phyloP scores from a whole-genome alignment of 2,113 vertebrate genomes.

The Myrmecobius fasciatus region DNA sequence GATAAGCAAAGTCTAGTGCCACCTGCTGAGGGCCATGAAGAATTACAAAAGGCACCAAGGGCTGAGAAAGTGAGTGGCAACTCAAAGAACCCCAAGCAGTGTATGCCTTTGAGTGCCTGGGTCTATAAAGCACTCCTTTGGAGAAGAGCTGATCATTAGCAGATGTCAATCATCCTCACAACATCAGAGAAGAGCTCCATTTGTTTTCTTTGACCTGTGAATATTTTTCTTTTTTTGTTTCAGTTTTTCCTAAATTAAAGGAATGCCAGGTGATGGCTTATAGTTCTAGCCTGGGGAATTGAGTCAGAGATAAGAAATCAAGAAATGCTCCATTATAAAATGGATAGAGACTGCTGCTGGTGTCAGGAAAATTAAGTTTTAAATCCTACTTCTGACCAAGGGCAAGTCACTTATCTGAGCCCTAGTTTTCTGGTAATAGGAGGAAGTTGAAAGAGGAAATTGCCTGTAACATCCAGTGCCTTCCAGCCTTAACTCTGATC shows the following conservation, averaged over 20 bases:
- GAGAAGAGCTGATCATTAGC: not conserved
- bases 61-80: not conserved
- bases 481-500: not conserved
- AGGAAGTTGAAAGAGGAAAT: not conserved
- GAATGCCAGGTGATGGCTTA: not conserved
- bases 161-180: not conserved
- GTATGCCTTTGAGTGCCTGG: not conserved
- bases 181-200: not conserved
- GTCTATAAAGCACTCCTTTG: not conserved
- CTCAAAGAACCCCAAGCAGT: not conserved
- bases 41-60: not conserved
- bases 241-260: not conserved
- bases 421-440: not conserved
- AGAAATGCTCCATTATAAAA: not conserved
- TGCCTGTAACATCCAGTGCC: not conserved
- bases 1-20: not conserved
- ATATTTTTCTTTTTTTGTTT: not conserved
- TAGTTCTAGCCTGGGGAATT: not conserved
- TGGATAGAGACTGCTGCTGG: not conserved
- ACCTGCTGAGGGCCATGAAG: not conserved
- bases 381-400: not conserved
- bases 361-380: not conserved
- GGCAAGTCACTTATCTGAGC: not conserved
- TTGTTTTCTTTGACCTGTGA: not conserved
- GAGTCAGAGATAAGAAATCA: not conserved